Base-by-base conservation (phyloP, 2,113 vertebrate species). In the Sinocyclocheilus grahami region DNA sequence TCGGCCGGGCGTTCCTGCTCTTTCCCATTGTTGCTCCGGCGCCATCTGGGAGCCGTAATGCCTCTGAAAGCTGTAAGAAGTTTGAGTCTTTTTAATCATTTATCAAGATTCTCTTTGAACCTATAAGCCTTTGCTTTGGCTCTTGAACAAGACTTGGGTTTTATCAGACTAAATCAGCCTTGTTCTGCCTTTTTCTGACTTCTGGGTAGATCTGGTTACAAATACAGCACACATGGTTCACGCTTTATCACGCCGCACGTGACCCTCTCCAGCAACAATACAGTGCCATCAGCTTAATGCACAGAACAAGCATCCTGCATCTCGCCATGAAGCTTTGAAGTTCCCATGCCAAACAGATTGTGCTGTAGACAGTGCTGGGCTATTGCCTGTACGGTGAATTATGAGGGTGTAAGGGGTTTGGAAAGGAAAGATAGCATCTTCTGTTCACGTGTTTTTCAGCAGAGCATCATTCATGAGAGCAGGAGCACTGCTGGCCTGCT, bases 41-140 rank as follows among this genome's bases (percentile, higher is more conserved):
- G 13, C 60, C 79, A 65, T 65, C 60, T 33, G 58, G 37, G 78
- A 81, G 22, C 78, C 3, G 37, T 46, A 81, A 81, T 63, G 18
- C 60, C 12, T 65, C 79, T 48, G 8, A 80, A 80, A 62, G 58
- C 77, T 30, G 27, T 63, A 63, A 62, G 55, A 22, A 60, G 77
- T 78, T 80, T 80, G 58, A 82, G 39, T 27, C 62, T 82, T 82
- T 81, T 48, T 82, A 71, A 53, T 82, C 81, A 82, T 69, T 82
- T 33, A 82, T 82, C 24, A 71, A 53, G 79, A 82, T 33, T 71
- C 42, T 82, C 81, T 82, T 82, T 82, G 81, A 82, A 82, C 62
- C 42, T 22, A 27, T 55, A 71, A 71, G 63, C 24, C 65, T 69
- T 82, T 82, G 5, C 80, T 69, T 71, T 82, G 80, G 80, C 80